Evolutionary conservation across 2,888 invertebrate species (phyloP), one percentile per base, ranked within the genome.

Genomic region (Noctua janthina): DNA sequence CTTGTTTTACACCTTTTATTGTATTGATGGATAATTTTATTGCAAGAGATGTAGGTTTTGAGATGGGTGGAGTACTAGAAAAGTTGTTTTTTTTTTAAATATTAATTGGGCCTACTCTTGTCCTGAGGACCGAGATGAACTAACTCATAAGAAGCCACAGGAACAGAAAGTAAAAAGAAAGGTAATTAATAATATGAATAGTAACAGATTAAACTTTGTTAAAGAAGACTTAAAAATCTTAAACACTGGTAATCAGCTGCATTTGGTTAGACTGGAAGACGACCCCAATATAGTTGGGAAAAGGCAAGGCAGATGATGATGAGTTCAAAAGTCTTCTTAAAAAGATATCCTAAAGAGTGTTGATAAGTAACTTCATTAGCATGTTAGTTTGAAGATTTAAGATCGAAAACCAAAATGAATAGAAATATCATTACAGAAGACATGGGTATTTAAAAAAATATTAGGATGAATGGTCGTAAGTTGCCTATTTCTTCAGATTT

Each of bases 1-100:
- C 81, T 75, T 72, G 56, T 71, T 49, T 59, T 51, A 79, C 29
- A 39, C 2, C 46, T 70, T 56, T 56, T 51, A 84, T 23, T 64
- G 15, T 51, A 35, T 54, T 39, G 1, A 23, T 11, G 10, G 39
- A 20, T 62, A 79, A 56, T 69, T 82, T 79, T 69, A 79, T 67
- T 35, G 56, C n/a, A 35, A 11, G 0, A 5, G 13, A 23, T 51
- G 11, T 23, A n/a, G 46, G 15, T 46, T 72, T 35, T 54, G 11
- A 39, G 20, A n/a, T 54, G 4, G 2, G 8, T 35, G 0, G 80
- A 43, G 8, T n/a, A n/a, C 39, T 39, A 39, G 39, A 39, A 39
- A 39, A 39, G 39, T 0, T 39, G 39, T 4, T 39, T 39, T 39
- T 39, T 39, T 39, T 5, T 39, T 5, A 0, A 39, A 39, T 39